A percentile compares a stretch with the other conserved stretches of the same genome.
Evolutionary conservation across 2,888 invertebrate genomes (phyloP).

Genomic region (Nymphalis polychloros): DNA sequence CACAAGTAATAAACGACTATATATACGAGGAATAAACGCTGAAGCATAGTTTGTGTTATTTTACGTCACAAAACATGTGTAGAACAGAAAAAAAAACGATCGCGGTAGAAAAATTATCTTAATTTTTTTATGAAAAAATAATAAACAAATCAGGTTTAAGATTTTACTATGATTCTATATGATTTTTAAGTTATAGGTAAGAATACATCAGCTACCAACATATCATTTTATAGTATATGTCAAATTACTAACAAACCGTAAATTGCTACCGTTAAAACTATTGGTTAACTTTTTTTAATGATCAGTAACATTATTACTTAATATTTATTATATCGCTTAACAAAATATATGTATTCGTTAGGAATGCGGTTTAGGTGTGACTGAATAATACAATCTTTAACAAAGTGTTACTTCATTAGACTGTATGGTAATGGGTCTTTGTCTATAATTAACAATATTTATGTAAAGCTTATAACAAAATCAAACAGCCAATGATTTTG

Average conservation of each 20-base stretch:
- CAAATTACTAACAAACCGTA: too few relatives aligned
- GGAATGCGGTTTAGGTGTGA: slow-evolving; percentile 10
- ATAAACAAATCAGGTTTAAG: too few relatives aligned
- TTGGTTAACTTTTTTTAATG: neutral
- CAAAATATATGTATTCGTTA: neutral
- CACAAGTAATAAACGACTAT: too few relatives aligned
- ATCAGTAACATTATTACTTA: neutral
- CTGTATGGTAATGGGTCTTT: slow-evolving; percentile 4
- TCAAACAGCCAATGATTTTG: neutral
- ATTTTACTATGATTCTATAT: too few relatives aligned
- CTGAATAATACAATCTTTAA: slow-evolving; percentile 10
- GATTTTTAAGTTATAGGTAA: too few relatives aligned
- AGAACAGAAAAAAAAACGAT: too few relatives aligned
- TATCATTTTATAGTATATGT: too few relatives aligned
- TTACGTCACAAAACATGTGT: too few relatives aligned
- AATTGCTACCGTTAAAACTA: neutral
- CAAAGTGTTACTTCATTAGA: slow-evolving; percentile 13
- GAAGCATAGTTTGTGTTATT: too few relatives aligned
- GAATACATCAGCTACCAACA: neutral
- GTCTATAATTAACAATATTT: neutral
- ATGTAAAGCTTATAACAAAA: neutral
- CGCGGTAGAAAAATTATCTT: too few relatives aligned
- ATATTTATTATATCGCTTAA: neutral
- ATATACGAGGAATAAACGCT: too few relatives aligned
- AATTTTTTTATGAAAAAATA: too few relatives aligned